phyloP scores from a whole-genome alignment of 2,113 vertebrate species.

The Ceuthmochares aereus region DNA sequence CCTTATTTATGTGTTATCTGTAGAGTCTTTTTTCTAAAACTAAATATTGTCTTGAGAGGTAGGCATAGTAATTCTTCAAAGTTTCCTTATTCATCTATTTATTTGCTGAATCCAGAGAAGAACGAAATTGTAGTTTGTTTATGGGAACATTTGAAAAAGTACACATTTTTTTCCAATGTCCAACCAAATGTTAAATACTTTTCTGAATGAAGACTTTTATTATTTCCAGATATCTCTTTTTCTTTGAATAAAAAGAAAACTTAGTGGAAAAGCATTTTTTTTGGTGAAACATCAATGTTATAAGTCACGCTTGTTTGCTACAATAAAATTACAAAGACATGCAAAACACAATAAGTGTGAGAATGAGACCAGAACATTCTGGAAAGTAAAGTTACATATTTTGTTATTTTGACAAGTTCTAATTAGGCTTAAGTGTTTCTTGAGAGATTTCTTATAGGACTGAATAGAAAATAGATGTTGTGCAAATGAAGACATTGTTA shows the following conservation, averaged over 20 bases:
- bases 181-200: neutral
- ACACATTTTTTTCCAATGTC: neutral
- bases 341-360: neutral
- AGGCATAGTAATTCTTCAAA: neutral
- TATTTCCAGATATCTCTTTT: neutral
- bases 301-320: neutral
- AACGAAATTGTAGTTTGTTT: neutral
- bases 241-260: neutral
- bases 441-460: neutral
- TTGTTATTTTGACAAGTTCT: neutral
- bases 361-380: neutral
- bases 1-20: neutral
- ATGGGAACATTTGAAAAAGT: neutral
- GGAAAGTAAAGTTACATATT: neutral
- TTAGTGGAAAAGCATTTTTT: neutral
- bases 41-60: neutral
- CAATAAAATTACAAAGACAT: neutral
- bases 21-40: neutral
- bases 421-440: neutral
- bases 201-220: neutral
- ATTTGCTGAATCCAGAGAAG: neutral
- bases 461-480: conserved; percentile 6
- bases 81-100: neutral
- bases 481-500: conserved; percentile 13
- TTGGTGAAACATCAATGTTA: neutral